Base-by-base conservation (phyloP, 2,888 invertebrate genomes). In the Sinhomidia bicolor region DNA sequence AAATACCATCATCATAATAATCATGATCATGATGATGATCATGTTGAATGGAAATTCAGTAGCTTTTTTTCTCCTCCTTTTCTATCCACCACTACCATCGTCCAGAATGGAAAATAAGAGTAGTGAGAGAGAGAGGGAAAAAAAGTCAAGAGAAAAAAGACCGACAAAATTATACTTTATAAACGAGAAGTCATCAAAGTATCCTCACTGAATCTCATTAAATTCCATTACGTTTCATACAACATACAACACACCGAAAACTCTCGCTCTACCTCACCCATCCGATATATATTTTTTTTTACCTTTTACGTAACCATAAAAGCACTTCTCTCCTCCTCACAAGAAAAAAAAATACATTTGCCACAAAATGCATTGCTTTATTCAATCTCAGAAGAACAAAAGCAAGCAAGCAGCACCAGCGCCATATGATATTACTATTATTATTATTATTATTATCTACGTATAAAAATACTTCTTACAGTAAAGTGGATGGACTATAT, bases 91-190 rank as follows among this genome's bases (percentile, higher is more conserved):
- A 57, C 54, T 23, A 47, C 20, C 57, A 78, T 44, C 9, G 62
- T 65, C 32, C 62, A 65, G 54, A 36, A 54, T 41, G 62, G 32
- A 65, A 62, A 62, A 62, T 26, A 20, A 74, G 65, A 78, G 17
- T 54, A 79, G 62, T n/a, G n/a, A n/a, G n/a, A n/a, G n/a, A n/a
- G n/a, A n/a, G n/a, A n/a, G 20, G 71, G 36, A 17, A 44, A 44
- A 54, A 79, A 80, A 71, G 57, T 82, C 80, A 83, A 83, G 79
- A 41, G 71, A 32, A 71, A 81, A 83, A 85, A 84, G 84, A 83
- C 85, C 88, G 88, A 90, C 76, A 85, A 89, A 84, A 90, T 90
- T 90, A 90, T 88, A 90, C 90, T 90, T 90, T 90, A 90, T 89
- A 90, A 90, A 89, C 89, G 89, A 79, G 74, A 82, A 85, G 89